Evolutionary conservation across 2,113 vertebrate genomes (phyloP).

Genomic region (Sebastes fasciatus): DNA sequence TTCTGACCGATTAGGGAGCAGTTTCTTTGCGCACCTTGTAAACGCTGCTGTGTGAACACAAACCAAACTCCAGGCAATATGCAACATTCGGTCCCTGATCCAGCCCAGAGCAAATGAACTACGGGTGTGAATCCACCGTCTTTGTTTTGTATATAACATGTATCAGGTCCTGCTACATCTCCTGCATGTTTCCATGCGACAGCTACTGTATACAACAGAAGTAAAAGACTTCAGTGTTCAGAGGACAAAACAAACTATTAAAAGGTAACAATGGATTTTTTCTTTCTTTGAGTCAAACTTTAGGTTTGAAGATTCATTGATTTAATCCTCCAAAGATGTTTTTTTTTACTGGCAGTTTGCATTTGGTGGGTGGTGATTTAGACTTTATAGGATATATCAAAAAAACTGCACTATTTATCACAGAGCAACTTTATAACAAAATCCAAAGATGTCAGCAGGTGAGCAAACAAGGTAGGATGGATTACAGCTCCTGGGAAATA

Average conservation of each 20-base stretch:
- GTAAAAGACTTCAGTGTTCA: neutral
- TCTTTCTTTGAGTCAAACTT: neutral
- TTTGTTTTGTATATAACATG: too few relatives aligned
- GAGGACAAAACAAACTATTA: neutral
- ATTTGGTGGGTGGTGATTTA: neutral
- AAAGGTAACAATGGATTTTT: neutral
- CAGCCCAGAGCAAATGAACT: too few relatives aligned
- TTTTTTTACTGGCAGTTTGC: too few relatives aligned
- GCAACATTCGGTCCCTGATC: too few relatives aligned
- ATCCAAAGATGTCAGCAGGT: slow-evolving; percentile 1
- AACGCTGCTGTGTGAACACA: too few relatives aligned
- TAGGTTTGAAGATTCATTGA: neutral
- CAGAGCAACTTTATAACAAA: neutral
- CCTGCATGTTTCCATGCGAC: neutral
- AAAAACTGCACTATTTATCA: slow-evolving; percentile 3
- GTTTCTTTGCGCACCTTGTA: too few relatives aligned
- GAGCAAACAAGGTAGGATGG: neutral
- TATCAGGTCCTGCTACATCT: neutral
- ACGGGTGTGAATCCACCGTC: too few relatives aligned
- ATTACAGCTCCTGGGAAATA: neutral
- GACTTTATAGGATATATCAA: neutral
- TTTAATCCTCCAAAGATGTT: slow-evolving; percentile 1
- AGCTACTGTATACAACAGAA: neutral
- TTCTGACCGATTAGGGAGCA: too few relatives aligned
- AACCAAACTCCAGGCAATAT: too few relatives aligned